Conservation (phyloP, 2,888 invertebrate species). For the Tenthredo distinguenda region DNA sequence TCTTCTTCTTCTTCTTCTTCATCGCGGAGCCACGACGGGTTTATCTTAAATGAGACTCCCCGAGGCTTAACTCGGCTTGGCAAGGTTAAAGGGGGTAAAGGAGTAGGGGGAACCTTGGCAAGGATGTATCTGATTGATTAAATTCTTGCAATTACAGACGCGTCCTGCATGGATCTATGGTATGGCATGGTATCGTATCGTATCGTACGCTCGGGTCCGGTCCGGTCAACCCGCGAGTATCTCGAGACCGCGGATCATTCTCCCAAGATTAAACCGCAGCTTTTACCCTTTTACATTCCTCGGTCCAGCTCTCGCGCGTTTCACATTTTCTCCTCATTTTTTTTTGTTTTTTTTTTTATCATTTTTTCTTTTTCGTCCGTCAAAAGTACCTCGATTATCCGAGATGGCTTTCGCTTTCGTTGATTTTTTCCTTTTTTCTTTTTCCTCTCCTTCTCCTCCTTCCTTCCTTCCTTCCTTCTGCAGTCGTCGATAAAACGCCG, state of each 20-base stretch:
- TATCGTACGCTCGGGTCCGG: neutral
- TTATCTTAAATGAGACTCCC: constrained; percentile 72
- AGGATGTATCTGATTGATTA: constrained; percentile 74
- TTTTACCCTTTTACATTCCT: constrained; percentile 44
- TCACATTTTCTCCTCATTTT: neutral
- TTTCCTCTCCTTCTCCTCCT: neutral
- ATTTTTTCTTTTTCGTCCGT: neutral
- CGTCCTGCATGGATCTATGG: constrained; percentile 30
- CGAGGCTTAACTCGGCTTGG: constrained; percentile 69
- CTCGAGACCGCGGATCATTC: constrained; percentile 29
- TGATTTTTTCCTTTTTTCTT: neutral
- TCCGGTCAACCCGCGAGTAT: constrained; percentile 14
- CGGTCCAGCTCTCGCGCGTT: constrained; percentile 11
- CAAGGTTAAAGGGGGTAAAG: constrained; percentile 60
- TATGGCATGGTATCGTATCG: constrained; percentile 11
- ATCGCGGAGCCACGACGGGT: constrained; percentile 53
- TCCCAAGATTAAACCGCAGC: constrained; percentile 34
- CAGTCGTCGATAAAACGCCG: constrained; percentile 35
- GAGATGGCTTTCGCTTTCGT: constrained; percentile 21
- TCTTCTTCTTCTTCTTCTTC: neutral
- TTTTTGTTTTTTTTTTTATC: neutral
- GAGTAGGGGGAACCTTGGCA: constrained; percentile 8
- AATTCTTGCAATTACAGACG: constrained; percentile 74
- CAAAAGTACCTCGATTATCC: constrained; percentile 42
- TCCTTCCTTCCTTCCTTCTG: neutral